Conservation (phyloP, 2,888 invertebrate genomes). For the Desoria tigrina region DNA sequence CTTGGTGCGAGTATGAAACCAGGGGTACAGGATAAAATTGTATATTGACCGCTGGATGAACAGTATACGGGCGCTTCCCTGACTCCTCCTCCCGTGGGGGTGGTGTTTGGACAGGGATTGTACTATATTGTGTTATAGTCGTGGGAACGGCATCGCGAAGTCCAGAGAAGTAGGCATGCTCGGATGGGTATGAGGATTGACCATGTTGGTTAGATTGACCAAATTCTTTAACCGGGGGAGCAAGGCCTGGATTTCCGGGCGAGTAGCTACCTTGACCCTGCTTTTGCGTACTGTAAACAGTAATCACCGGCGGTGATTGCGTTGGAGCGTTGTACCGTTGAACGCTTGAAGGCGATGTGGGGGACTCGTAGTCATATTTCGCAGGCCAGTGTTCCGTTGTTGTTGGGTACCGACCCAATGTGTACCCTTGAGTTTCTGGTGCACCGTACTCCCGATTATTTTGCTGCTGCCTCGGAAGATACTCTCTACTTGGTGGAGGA, state of each 20-base stretch:
- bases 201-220: background rate
- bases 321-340: background rate
- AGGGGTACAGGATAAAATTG: background rate
- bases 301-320: background rate
- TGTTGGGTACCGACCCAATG: background rate
- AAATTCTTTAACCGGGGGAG: background rate
- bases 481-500: background rate
- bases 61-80: background rate
- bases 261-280: background rate
- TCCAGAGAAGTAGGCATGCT: background rate
- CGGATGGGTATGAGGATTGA: background rate
- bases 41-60: background rate
- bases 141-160: slow-evolving; percentile 14
- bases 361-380: slow-evolving; percentile 31
- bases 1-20: background rate
- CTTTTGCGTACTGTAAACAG: background rate
- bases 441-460: background rate
- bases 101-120: slow-evolving; percentile 38
- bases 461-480: background rate
- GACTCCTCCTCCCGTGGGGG: slow-evolving; percentile 16
- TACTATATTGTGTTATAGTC: slow-evolving; percentile 23
- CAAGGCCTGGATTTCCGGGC: background rate
- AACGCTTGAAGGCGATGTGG: slow-evolving; percentile 9
- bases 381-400: slow-evolving; percentile 24
- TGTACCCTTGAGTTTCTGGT: background rate